Conservation (phyloP, 2,113 vertebrate species). For the Strix aluco region DNA sequence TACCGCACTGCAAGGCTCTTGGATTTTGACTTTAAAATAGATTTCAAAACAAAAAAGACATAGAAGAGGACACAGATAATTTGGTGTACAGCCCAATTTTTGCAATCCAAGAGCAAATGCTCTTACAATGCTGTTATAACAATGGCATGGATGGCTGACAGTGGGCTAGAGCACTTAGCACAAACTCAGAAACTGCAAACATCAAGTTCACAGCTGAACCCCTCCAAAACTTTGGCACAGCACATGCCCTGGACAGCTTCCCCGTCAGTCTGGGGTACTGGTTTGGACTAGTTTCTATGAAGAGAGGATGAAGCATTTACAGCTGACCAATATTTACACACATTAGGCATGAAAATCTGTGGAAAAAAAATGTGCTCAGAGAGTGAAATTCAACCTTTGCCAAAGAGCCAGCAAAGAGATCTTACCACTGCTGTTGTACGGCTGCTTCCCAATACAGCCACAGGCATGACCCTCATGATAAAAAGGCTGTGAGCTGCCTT, state of each 20-base stretch:
- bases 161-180: neutral
- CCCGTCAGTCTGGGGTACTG: neutral
- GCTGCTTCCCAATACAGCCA: neutral
- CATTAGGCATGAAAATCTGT: neutral
- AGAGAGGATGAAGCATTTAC: neutral
- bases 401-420: neutral
- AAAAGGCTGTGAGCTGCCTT: neutral
- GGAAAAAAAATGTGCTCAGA: neutral
- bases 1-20: neutral
- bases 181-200: neutral
- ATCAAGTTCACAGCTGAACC: neutral
- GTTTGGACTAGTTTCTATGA: neutral
- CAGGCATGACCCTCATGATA: accelerated
- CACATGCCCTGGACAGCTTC: neutral
- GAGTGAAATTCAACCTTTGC: neutral
- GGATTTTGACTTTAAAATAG: neutral
- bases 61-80: neutral
- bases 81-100: neutral
- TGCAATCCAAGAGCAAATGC: neutral
- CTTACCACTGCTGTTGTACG: neutral
- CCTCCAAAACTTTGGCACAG: neutral
- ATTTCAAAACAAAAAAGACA: neutral
- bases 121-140: neutral
- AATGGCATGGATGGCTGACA: neutral
- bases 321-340: neutral